Conservation (phyloP, 2,888 invertebrate species). For the Masnerella sp. region DNA sequence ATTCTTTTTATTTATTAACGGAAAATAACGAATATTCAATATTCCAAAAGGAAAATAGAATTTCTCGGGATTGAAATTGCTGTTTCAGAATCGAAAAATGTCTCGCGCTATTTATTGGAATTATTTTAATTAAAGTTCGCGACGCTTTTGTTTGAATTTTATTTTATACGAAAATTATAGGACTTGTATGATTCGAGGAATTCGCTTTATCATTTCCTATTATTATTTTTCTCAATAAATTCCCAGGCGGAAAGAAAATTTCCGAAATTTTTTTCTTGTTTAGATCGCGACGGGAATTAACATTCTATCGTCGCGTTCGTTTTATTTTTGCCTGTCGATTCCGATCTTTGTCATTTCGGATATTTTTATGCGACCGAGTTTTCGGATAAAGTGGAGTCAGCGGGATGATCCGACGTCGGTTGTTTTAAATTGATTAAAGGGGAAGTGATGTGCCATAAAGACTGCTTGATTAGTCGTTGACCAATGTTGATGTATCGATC, state of each 20-base stretch:
- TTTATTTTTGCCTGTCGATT: conserved; percentile 10
- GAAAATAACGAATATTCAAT: too few relatives aligned
- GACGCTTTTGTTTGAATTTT: too few relatives aligned
- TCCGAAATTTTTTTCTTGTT: background rate
- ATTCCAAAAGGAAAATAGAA: too few relatives aligned
- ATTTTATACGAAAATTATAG: too few relatives aligned
- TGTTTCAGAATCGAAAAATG: too few relatives aligned
- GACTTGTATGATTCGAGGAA: too few relatives aligned
- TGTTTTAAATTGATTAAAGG: conserved; percentile 17
- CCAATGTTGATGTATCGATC: conserved; percentile 16
- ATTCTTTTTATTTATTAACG: too few relatives aligned
- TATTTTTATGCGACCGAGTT: conserved; percentile 7
- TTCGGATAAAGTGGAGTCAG: conserved; percentile 16
- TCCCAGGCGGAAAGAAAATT: background rate
- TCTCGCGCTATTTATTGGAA: too few relatives aligned
- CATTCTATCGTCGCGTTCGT: conserved; percentile 1
- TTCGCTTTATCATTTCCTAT: too few relatives aligned
- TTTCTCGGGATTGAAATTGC: background rate
- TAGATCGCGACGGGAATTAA: conserved; percentile 1
- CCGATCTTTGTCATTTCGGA: conserved; percentile 10
- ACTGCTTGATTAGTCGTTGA: background rate
- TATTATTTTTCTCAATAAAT: too few relatives aligned
- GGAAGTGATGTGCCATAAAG: background rate
- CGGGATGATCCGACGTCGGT: background rate
- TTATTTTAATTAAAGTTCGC: too few relatives aligned